Base-by-base conservation (phyloP, 2,888 invertebrate genomes). In the Athalia cordata region DNA sequence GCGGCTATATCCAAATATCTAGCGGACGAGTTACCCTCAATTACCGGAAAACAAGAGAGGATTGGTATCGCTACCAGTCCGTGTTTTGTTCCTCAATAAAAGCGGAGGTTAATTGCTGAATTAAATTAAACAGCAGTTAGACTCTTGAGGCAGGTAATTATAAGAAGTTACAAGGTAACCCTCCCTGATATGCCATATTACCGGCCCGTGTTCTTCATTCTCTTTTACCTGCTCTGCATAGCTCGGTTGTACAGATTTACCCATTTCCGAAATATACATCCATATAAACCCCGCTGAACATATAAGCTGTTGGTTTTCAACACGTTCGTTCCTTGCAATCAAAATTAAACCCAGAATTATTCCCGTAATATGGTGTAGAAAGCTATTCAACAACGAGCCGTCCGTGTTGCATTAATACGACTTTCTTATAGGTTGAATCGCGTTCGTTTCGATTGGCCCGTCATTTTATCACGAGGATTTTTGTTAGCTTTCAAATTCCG, bases 71-170 rank as follows among this genome's bases (percentile, higher is more conserved):
- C 47, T 49, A 49, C 47, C 66, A 29, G 66, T 66, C 47, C 49
- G 66, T 49, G 66, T 66, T 66, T 66, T 66, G 66, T 47, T 29
- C 78, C 80, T 82, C 85, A 84, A 88, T 87, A 87, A 87, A 86
- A 84, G 83, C 82, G 80, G 82, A 83, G 55, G 85, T 87, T 89
- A 89, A 89, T 88, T 87, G 86, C 84, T 85, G 85, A 88, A 88
- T 86, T 84, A 87, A 89, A 88, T 89, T 87, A 88, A 89, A 86
- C 85, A 86, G 88, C 85, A 87, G 86, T 89, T 89, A 86, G 86
- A 88, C 85, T 83, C 85, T 82, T 82, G 84, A 85, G 85, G 83
- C 85, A 84, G 87, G 88, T 86, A 89, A 88, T 88, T 88, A 87
- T 87, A 87, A 89, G 86, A 89, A 87, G 87, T 87, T 87, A 87